Conservation (phyloP, 2,797 vertebrate species). For the Aldrovandia affinis region DNA sequence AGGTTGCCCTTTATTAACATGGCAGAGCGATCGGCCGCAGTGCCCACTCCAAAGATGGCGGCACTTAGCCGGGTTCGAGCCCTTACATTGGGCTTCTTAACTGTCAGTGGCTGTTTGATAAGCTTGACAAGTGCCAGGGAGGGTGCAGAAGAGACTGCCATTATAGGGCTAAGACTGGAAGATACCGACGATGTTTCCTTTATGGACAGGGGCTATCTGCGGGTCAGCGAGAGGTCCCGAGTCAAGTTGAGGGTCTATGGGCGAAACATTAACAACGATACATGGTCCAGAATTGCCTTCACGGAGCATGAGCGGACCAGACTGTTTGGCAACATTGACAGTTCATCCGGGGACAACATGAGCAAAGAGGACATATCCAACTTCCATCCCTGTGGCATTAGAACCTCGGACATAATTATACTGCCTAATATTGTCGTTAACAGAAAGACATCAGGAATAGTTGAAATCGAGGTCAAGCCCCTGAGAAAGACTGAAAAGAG, state of each 20-base stretch:
- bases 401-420: slow-evolving; percentile 84
- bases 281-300: slow-evolving; percentile 82
- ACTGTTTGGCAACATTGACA: slow-evolving; percentile 38
- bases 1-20: slow-evolving; percentile 76
- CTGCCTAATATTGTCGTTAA: slow-evolving; percentile 74
- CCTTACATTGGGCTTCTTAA: slow-evolving; percentile 55
- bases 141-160: slow-evolving; percentile 75
- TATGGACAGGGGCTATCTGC: slow-evolving; percentile 77
- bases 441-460: slow-evolving; percentile 79
- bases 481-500: slow-evolving; percentile 85
- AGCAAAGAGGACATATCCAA: slow-evolving; percentile 57
- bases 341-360: slow-evolving; percentile 44
- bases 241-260: slow-evolving; percentile 82
- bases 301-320: slow-evolving; percentile 73
- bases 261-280: slow-evolving; percentile 85
- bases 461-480: slow-evolving; percentile 84
- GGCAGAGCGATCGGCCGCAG: slow-evolving; percentile 72
- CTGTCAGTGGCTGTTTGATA: slow-evolving; percentile 56
- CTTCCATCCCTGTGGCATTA: slow-evolving; percentile 80
- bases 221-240: slow-evolving; percentile 79
- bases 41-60: slow-evolving; percentile 81
- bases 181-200: slow-evolving; percentile 81
- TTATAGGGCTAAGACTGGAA: slow-evolving; percentile 80
- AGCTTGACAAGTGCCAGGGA: slow-evolving; percentile 52
- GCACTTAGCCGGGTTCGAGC: slow-evolving; percentile 62